Percentiles rank a stretch among this genome's conserved stretches.
Conservation (phyloP, 2,797 vertebrate species). For the Myotis findleyi region DNA sequence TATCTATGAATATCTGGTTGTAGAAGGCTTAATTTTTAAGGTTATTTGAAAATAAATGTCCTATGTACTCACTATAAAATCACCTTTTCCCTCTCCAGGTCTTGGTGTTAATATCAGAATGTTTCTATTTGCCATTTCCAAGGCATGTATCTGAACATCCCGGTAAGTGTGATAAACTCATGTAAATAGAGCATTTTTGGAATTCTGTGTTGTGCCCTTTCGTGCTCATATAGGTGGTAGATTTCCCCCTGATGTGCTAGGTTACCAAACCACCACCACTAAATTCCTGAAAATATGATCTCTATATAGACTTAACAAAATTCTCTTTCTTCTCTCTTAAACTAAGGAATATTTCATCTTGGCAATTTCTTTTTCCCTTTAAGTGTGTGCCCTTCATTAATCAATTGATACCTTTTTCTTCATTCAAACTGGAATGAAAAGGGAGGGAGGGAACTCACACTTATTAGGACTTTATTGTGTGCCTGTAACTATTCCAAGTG, state of each 20-base stretch:
- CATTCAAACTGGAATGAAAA: not conserved
- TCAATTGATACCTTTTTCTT: not conserved
- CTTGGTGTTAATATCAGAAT: constrained; percentile 89
- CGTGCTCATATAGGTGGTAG: not conserved
- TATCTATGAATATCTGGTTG: constrained; percentile 44
- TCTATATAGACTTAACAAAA: constrained; percentile 5
- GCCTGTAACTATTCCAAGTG: not conserved
- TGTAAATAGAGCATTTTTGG: not conserved
- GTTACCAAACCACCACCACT: not conserved
- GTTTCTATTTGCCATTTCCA: constrained; percentile 85
- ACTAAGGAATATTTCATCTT: constrained; percentile 26
- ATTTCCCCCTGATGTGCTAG: not conserved
- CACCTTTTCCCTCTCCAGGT: constrained; percentile 79
- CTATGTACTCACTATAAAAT: constrained; percentile 7
- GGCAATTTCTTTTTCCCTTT: not conserved
- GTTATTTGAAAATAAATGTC: constrained; percentile 1
- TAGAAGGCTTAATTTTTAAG: constrained; percentile 1
- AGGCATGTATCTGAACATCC: constrained; percentile 75
- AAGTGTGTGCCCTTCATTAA: not conserved
- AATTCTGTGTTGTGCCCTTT: not conserved
- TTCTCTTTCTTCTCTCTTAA: not conserved
- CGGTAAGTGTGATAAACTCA: constrained; percentile 81
- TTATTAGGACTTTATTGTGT: not conserved
- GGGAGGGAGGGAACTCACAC: not conserved
- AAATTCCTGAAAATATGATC: not conserved